These are phyloP conservation scores for Basileuterus tristriatus DNA, from an alignment of 2,797 vertebrate species.

Conservation along the genomic window DNA sequence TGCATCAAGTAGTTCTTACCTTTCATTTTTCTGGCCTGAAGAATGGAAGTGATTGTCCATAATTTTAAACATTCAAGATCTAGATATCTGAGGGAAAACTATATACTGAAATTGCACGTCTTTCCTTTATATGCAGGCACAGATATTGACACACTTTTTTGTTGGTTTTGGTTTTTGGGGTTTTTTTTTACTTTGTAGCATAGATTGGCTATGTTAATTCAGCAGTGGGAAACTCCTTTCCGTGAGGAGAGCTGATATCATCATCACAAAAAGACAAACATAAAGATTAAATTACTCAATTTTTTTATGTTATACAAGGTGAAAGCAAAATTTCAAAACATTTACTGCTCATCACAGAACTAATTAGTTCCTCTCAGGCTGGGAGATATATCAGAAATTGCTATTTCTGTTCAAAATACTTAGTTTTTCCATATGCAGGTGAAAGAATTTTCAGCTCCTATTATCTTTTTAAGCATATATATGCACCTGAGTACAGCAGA, in stretches of 20 bases:
- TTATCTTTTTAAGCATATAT: not conserved
- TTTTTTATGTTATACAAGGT: not conserved
- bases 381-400: not conserved
- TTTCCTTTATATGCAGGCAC: not conserved
- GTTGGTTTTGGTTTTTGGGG: accelerated
- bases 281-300: not conserved
- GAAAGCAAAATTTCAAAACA: not conserved
- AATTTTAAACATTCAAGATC: not conserved
- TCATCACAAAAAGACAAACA: not conserved
- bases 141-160: not conserved
- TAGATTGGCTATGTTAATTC: not conserved
- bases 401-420: not conserved
- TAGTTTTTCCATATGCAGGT: not conserved
- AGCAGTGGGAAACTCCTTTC: not conserved
- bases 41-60: not conserved
- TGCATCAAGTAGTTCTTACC: not conserved
- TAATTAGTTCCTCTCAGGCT: not conserved
- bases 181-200: not conserved
- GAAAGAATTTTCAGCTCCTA: not conserved
- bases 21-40: constrained; percentile 10
- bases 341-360: not conserved
- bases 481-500: not conserved
- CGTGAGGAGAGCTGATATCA: not conserved
- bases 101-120: not conserved
- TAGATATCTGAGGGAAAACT: not conserved